Evolutionary conservation across 1,140 invertebrate genomes (phyloP).

Genomic region (Amyelois transitella): DNA sequence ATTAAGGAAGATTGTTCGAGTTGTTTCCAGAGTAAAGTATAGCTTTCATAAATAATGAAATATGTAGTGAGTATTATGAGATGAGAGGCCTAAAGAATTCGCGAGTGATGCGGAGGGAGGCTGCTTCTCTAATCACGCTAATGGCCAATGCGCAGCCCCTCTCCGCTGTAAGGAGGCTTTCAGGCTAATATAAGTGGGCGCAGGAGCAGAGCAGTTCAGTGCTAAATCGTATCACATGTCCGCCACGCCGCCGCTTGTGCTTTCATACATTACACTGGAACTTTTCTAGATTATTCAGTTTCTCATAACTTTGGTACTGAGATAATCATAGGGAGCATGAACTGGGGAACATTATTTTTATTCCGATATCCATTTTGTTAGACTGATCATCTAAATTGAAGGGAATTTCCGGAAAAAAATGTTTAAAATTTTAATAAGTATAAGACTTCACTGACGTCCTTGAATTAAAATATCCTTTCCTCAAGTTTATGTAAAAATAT

Average conservation of each 20-base stretch:
- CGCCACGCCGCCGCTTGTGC: slow-evolving; percentile 10
- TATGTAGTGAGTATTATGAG: slow-evolving; percentile 66
- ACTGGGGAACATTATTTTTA: too few species aligned
- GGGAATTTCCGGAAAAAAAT: too few species aligned
- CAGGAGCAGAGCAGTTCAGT: slow-evolving; percentile 51
- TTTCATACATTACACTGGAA: slow-evolving; percentile 1
- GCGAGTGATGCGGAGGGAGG: slow-evolving; percentile 42
- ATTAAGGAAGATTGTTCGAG: slow-evolving; percentile 44
- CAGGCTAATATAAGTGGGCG: slow-evolving; percentile 58
- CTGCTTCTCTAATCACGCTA: slow-evolving; percentile 67
- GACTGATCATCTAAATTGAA: too few species aligned
- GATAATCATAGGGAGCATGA: neutral
- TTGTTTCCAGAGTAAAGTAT: slow-evolving; percentile 63
- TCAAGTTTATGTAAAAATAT: too few species aligned
- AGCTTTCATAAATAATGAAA: slow-evolving; percentile 72
- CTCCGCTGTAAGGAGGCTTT: slow-evolving; percentile 50
- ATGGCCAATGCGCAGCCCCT: slow-evolving; percentile 63
- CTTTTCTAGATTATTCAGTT: slow-evolving; percentile 5
- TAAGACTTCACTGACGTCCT: too few species aligned
- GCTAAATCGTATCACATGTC: slow-evolving; percentile 52
- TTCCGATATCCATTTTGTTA: too few species aligned
- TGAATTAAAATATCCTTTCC: too few species aligned
- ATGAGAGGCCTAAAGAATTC: slow-evolving; percentile 70
- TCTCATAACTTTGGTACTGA: neutral
- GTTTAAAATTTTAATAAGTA: too few species aligned